Base-by-base conservation (phyloP, 2,113 vertebrate genomes). In the Siphamia tubifer region DNA sequence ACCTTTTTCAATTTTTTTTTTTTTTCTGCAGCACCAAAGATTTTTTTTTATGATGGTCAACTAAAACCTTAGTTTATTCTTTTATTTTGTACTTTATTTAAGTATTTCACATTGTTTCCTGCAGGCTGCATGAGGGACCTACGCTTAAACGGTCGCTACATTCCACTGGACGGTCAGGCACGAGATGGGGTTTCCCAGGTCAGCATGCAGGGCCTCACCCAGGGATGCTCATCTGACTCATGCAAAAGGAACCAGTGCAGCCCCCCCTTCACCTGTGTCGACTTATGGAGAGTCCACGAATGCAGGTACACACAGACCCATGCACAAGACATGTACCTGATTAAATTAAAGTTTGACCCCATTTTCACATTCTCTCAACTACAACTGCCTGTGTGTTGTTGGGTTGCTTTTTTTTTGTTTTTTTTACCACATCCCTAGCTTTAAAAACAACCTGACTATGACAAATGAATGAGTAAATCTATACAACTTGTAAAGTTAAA, bases 261-360 rank as follows among this genome's bases (percentile, higher is more conserved):
- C 75, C 90, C 89, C 19, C 93, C 93, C 39, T 94, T 95, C 77
- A 90, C 94, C 66, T 96, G 95, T 19, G 91, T 94, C 32, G 95
- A 96, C 88, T 74, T 96, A 76, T 96, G 96, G 95, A 93, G 94
- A 89, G 92, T 93, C 60, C 93, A 96, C 2, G 94, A 96, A 83
- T 95, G 94, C 95, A 95, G 94, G 95, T 96, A 75, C 8, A 7
- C 5, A 6, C 24, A 25, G 13, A n/a, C 6, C 5, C 17, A 27
- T 7, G 42, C 49, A 36, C 31, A 36, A 23, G 0, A 9, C 4
- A 32, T 45, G 23, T 25, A 32, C 24, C 35, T 25, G n/a, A n/a
- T n/a, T n/a, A n/a, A n/a, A n/a, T n/a, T n/a, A n/a, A n/a, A n/a
- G n/a, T n/a, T n/a, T n/a, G n/a, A n/a, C n/a, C n/a, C n/a, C n/a